Evolutionary conservation across 2,113 vertebrate species (phyloP).

Genomic region (Malurus alboscapulatus): DNA sequence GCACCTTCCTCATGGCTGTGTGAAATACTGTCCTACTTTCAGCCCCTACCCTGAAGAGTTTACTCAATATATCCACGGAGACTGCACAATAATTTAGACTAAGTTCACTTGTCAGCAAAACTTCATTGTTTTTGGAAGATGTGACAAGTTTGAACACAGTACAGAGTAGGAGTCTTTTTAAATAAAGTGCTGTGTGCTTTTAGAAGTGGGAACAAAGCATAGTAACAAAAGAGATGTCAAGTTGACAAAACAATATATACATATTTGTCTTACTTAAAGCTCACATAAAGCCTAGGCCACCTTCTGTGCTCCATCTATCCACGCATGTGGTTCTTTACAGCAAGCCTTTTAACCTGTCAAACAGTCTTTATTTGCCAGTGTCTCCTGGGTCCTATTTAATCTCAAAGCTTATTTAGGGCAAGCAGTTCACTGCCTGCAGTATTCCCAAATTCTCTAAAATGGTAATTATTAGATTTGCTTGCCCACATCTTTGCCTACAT

Average conservation of each 20-base stretch:
- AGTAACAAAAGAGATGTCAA: background rate
- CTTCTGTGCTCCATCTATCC: background rate
- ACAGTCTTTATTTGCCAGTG: background rate
- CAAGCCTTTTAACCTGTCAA: slow-evolving; percentile 32
- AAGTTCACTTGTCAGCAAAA: slow-evolving; percentile 26
- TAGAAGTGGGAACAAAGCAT: background rate
- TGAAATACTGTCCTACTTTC: slow-evolving; percentile 14
- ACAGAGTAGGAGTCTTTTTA: background rate
- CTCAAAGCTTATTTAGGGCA: background rate
- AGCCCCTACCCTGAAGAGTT: background rate
- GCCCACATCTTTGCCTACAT: background rate
- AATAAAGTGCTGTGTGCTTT: background rate
- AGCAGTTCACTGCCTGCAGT: background rate
- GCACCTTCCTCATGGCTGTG: background rate
- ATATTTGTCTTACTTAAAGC: slow-evolving; percentile 19
- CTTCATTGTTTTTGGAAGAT: background rate
- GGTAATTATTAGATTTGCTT: background rate
- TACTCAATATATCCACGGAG: background rate
- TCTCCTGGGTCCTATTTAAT: background rate
- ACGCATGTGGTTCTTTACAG: background rate
- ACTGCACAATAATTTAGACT: background rate
- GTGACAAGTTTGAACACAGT: background rate
- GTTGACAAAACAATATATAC: background rate
- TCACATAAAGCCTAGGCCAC: background rate
- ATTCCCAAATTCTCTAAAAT: background rate